A percentile compares a stretch with the other conserved stretches of the same genome.
phyloP scores from a whole-genome alignment of 92 coral and sea anemone species.

The Phenganax subtilis region DNA sequence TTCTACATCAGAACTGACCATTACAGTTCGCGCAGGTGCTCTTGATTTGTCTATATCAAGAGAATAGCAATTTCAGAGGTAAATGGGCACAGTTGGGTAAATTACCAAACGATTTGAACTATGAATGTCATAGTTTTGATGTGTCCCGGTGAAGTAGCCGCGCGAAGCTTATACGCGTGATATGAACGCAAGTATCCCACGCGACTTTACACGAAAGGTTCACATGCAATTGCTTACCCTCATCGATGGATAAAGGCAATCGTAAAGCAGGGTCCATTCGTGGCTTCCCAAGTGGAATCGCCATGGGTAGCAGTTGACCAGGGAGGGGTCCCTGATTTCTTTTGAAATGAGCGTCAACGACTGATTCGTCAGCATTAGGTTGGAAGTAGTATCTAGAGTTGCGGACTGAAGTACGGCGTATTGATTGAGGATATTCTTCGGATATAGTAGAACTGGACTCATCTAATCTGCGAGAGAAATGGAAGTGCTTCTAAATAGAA shows the following conservation, averaged over 20 bases:
- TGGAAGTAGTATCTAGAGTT: slow-evolving; percentile 71
- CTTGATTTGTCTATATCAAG: neutral
- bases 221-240: neutral
- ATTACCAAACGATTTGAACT: too few relatives aligned
- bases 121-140: too few relatives aligned
- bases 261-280: slow-evolving; percentile 80
- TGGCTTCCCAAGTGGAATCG: slow-evolving; percentile 91
- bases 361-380: slow-evolving; percentile 58
- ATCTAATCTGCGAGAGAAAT: slow-evolving; percentile 14
- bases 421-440: slow-evolving; percentile 2
- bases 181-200: neutral
- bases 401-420: slow-evolving; percentile 22
- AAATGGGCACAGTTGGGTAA: too few relatives aligned
- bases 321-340: slow-evolving; percentile 64
- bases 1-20: slow-evolving; percentile 15
- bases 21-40: neutral
- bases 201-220: neutral
- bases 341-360: slow-evolving; percentile 47
- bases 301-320: slow-evolving; percentile 90
- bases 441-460: slow-evolving; percentile 11
- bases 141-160: too few relatives aligned
- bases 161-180: neutral
- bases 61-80: neutral
- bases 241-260: slow-evolving; percentile 55
- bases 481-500: too few relatives aligned